Evolutionary conservation across 2,113 vertebrate species (phyloP).

Genomic region (Trematocara unimaculatum): DNA sequence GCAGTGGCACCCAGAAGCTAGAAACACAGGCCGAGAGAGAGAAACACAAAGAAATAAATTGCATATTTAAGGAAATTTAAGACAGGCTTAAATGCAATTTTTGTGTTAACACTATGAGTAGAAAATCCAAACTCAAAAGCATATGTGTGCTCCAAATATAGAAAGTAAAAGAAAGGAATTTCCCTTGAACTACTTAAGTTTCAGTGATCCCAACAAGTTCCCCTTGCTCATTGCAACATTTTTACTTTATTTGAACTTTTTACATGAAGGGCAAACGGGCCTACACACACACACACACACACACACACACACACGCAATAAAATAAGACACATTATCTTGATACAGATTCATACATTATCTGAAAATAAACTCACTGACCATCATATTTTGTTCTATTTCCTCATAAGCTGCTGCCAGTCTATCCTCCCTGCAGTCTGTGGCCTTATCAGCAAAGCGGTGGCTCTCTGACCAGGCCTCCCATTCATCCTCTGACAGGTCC

Average conservation of each 20-base stretch:
- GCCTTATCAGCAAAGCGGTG: conserved; percentile 73
- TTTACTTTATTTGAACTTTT: neutral
- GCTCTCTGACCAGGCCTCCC: conserved; percentile 78
- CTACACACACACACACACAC: neutral
- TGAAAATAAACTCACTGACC: conserved; percentile 62
- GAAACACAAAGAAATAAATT: neutral
- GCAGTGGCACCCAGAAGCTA: conserved; percentile 89
- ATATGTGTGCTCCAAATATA: neutral
- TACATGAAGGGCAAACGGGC: neutral
- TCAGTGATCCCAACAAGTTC: neutral
- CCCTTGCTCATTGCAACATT: neutral
- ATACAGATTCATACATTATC: neutral
- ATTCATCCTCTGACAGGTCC: conserved; percentile 85
- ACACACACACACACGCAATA: accelerated
- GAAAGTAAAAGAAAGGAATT: neutral
- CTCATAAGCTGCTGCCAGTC: conserved; percentile 83
- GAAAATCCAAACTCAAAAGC: neutral
- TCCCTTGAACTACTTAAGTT: neutral
- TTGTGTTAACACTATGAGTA: neutral
- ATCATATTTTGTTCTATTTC: conserved; percentile 89
- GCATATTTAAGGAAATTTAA: neutral
- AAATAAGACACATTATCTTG: neutral
- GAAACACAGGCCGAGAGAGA: neutral
- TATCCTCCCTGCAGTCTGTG: conserved; percentile 78
- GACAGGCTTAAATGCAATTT: neutral